Evolutionary conservation across 2,888 invertebrate genomes (phyloP), one percentile per base, ranked within the genome.

Genomic region (Apomyelois bistriatella): DNA sequence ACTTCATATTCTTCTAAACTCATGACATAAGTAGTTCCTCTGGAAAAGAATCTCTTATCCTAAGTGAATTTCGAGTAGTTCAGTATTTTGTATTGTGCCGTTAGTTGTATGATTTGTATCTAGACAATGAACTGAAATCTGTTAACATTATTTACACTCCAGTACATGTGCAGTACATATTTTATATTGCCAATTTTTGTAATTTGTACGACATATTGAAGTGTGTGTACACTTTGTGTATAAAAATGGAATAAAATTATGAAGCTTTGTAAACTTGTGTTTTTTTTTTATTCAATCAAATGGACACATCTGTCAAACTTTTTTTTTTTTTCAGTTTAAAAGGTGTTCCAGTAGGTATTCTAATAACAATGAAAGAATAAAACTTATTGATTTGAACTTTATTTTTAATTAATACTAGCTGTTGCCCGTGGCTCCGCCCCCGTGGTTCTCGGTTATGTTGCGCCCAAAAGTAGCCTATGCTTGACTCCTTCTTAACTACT

Each of bases 101-200:
- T 79, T 85, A 85, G 75, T 72, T 79, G 66, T 72, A 49, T 38
- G 60, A 60, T 46, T 55, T 41, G 22, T 72, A 72, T 60, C 62
- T 64, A 69, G 68, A 71, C 65, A 81, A 81, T 77, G 82, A 84
- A 85, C 85, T 87, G 84, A 86, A 83, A 75, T 73, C 71, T 76
- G 71, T 68, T 75, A 70, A n/a, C n/a, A n/a, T n/a, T n/a, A n/a
- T n/a, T n/a, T 73, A 43, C 17, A 35, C 9, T 15, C 40, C 38
- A 38, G 38, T 38, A 40, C 16, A 40, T 40, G 10, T 9, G 16
- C 15, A 42, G 32, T 42, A 42, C 32, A 74, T 73, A 71, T 73
- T 76, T 72, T 77, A 70, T 72, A 68, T 72, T 61, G 62, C 62
- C 61, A 69, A 52, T 61, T 70, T 70, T 75, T 79, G 70, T 75